phyloP scores from a whole-genome alignment of 1,140 invertebrate genomes.

The Cyrtorhinus lividipennis region DNA sequence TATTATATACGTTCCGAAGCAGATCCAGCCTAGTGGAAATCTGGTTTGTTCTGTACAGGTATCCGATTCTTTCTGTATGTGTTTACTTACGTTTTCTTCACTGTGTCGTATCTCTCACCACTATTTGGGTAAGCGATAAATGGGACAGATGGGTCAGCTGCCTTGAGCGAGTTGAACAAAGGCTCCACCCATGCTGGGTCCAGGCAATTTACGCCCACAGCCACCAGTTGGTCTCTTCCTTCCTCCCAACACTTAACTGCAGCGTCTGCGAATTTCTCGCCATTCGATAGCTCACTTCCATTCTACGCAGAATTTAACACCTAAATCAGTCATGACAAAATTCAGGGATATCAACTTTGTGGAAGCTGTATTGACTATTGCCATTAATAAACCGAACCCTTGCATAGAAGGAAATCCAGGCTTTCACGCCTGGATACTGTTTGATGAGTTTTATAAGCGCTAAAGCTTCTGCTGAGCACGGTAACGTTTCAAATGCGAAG shows the following conservation, averaged over 20 bases:
- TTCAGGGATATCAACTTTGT: no score
- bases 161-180: conserved; percentile 38
- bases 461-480: conserved; percentile 64
- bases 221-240: conserved; percentile 50
- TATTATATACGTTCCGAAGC: no score
- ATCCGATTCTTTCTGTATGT: no score
- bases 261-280: conserved; percentile 51
- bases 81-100: conserved; percentile 4
- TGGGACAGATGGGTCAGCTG: conserved; percentile 35
- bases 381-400: no score
- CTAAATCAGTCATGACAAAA: no score
- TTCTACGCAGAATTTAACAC: no score
- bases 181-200: conserved; percentile 41
- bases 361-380: no score
- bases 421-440: conserved; percentile 54
- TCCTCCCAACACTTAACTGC: conserved; percentile 44
- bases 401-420: conserved; percentile 67
- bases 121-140: conserved; percentile 60
- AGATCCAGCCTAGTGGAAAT: no score
- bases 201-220: conserved; percentile 76
- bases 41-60: no score
- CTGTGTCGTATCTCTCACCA: conserved; percentile 35
- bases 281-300: conserved; percentile 48
- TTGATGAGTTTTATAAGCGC: conserved; percentile 58
- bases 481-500: conserved; percentile 79